phyloP scores from a whole-genome alignment of 2,888 invertebrate species.

The Pammene aurita region DNA sequence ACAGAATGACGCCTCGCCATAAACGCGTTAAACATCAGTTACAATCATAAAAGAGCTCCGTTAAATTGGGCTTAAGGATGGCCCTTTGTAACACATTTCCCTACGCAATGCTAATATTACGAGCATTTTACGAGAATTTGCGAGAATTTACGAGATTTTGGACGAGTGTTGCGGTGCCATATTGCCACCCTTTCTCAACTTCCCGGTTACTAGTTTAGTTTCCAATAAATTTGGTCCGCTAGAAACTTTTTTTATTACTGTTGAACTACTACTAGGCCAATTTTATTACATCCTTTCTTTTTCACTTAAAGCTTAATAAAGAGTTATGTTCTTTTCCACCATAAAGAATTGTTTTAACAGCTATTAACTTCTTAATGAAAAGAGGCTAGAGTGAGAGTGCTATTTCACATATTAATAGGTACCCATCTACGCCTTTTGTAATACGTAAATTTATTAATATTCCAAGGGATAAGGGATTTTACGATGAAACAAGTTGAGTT shows the following conservation, averaged over 20 bases:
- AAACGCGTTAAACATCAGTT: slow-evolving; percentile 4
- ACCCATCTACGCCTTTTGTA: no score
- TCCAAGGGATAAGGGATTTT: neutral
- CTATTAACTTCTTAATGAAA: no score
- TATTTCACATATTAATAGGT: no score
- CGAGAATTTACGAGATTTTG: slow-evolving; percentile 22
- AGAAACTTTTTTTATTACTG: slow-evolving; percentile 10
- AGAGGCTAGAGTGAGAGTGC: no score
- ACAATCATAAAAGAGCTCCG: slow-evolving; percentile 19
- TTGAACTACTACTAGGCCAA: neutral
- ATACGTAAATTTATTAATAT: neutral
- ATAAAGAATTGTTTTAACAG: no score
- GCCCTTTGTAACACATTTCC: slow-evolving; percentile 26
- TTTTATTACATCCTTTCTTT: neutral
- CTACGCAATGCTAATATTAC: slow-evolving; percentile 29
- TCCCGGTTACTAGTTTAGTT: slow-evolving; percentile 13
- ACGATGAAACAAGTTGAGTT: neutral
- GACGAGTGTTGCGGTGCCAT: slow-evolving; percentile 15
- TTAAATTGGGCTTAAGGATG: slow-evolving; percentile 19
- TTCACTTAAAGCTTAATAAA: neutral
- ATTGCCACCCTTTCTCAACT: slow-evolving; percentile 30
- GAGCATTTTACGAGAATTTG: slow-evolving; percentile 29
- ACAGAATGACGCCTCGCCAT: neutral
- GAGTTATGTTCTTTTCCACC: no score
- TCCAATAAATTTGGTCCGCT: neutral